phyloP scores from a whole-genome alignment of 2,888 invertebrate genomes.

The Anaspis maculata region DNA sequence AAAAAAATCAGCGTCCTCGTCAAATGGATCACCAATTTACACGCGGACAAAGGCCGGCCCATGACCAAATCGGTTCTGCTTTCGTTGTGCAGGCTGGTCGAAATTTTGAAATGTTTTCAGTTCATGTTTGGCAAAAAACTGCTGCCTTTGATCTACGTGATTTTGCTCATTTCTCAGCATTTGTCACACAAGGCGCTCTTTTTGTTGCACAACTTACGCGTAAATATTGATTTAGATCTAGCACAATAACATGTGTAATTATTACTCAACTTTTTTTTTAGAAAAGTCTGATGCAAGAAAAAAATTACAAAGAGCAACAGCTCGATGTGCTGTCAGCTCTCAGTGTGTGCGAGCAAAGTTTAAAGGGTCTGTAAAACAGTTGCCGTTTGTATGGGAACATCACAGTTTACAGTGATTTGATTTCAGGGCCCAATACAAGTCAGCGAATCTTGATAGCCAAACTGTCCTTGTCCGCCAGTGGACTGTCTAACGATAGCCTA shows the following conservation, averaged over 20 bases:
- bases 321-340: conserved; percentile 66
- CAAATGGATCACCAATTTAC: conserved; percentile 60
- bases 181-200: conserved; percentile 65
- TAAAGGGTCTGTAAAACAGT: conserved; percentile 45
- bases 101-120: conserved; percentile 71
- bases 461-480: conserved; percentile 45
- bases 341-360: conserved; percentile 60
- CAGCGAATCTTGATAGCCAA: conserved; percentile 36
- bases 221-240: conserved; percentile 29
- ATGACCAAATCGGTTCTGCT: conserved; percentile 69
- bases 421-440: conserved; percentile 38
- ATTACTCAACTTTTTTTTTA: conserved; percentile 28
- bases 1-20: conserved; percentile 44
- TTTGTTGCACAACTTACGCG: conserved; percentile 59
- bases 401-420: conserved; percentile 2
- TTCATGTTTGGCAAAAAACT: conserved; percentile 61
- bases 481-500: conserved; percentile 56
- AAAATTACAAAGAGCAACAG: conserved; percentile 57
- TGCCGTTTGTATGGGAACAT: too few species aligned
- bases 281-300: conserved; percentile 52
- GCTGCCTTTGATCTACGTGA: conserved; percentile 61
- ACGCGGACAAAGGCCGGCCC: conserved; percentile 61
- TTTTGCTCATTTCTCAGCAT: conserved; percentile 72
- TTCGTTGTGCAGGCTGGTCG: conserved; percentile 70
- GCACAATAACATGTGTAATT: not conserved